Percentiles rank a stretch among this genome's conserved stretches.
Evolutionary conservation across 92 coral and sea anemone genomes (phyloP).

Genomic region (Palythoa grandiflora): DNA sequence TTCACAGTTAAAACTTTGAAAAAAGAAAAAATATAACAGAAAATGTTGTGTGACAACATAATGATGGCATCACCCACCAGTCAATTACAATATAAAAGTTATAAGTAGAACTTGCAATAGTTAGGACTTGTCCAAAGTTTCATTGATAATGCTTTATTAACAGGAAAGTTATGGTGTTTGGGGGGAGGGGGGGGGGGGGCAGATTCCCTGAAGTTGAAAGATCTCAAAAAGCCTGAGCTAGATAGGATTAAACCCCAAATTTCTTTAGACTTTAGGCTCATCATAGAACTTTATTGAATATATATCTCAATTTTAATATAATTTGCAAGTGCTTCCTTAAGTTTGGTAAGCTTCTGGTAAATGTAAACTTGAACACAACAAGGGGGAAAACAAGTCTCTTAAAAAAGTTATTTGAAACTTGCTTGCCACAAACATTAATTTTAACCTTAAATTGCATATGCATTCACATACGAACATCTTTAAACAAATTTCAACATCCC

Average conservation of each 20-base stretch:
- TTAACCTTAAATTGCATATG: constrained; percentile 5
- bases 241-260: too few species aligned
- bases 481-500: neutral
- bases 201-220: too few species aligned
- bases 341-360: constrained; percentile 17
- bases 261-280: too few species aligned
- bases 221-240: too few species aligned
- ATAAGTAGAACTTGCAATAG: too few species aligned
- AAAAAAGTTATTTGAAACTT: neutral
- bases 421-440: constrained; percentile 6
- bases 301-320: neutral
- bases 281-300: too few species aligned
- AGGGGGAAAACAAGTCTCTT: neutral
- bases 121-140: too few species aligned
- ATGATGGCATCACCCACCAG: too few species aligned
- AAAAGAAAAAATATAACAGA: neutral
- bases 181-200: too few species aligned
- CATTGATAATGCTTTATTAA: too few species aligned
- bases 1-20: constrained; percentile 9
- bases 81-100: too few species aligned
- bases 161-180: too few species aligned
- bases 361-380: constrained; percentile 13
- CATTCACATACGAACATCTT: neutral
- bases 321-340: neutral
- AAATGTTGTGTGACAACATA: neutral